phyloP scores from a whole-genome alignment of 2,113 vertebrate genomes.

The Forbesichthys agassizii region DNA sequence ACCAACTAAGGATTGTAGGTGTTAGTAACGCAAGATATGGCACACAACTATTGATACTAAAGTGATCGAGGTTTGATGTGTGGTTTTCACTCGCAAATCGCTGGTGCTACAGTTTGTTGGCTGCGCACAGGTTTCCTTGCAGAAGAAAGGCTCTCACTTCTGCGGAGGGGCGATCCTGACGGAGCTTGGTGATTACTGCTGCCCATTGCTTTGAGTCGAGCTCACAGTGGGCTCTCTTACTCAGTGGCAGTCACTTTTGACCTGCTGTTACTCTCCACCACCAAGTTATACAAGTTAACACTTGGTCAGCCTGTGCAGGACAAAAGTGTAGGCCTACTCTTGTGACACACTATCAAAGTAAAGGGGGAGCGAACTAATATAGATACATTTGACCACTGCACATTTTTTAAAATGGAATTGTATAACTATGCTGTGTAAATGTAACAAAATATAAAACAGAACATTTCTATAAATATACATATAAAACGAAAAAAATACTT shows the following conservation, averaged over 20 bases:
- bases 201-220: conserved; percentile 80
- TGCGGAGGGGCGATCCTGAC: conserved; percentile 85
- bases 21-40: conserved; percentile 76
- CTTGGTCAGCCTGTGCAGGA: too few species aligned
- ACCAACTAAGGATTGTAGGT: conserved; percentile 80
- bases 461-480: too few species aligned
- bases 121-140: conserved; percentile 81
- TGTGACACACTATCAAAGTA: too few species aligned
- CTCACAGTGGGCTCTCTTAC: conserved; percentile 50
- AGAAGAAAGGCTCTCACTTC: conserved; percentile 78
- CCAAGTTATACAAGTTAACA: too few species aligned
- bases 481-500: too few species aligned
- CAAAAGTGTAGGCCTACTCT: too few species aligned
- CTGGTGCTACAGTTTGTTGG: neutral
- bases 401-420: too few species aligned
- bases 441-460: too few species aligned
- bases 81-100: neutral
- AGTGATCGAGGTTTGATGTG: neutral
- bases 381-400: too few species aligned
- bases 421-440: too few species aligned
- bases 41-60: conserved; percentile 45
- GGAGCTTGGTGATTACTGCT: conserved; percentile 83
- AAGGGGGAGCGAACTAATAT: too few species aligned
- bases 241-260: too few species aligned
- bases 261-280: neutral